A percentile compares a stretch with the other conserved stretches of the same genome.
Evolutionary conservation across 2,113 vertebrate genomes (phyloP).

Genomic region (Tachuris rubrigastra): DNA sequence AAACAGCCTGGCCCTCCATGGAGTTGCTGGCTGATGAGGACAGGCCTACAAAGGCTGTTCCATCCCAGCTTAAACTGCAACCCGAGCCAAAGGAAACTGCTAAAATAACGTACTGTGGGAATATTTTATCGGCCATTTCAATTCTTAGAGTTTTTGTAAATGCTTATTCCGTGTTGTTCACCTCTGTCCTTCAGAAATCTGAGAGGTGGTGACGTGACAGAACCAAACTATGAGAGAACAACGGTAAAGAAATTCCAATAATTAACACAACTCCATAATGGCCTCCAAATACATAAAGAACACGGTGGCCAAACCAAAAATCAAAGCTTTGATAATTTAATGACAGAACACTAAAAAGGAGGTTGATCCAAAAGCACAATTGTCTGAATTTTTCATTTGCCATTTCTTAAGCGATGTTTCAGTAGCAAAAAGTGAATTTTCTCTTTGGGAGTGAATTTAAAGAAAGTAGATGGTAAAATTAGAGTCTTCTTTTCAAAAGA

Average conservation of each 20-base stretch:
- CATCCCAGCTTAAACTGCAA: neutral
- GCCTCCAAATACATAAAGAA: no score
- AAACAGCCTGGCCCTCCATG: neutral
- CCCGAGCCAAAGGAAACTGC: neutral
- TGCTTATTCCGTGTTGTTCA: neutral
- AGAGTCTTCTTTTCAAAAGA: neutral
- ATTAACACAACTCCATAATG: no score
- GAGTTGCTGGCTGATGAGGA: neutral
- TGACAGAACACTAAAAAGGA: neutral
- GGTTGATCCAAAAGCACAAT: neutral
- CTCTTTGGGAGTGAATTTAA: neutral
- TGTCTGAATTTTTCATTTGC: neutral
- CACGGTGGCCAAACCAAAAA: neutral
- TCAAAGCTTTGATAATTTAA: accelerated
- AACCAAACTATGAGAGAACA: neutral
- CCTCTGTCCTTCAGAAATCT: neutral
- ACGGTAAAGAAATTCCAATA: no score
- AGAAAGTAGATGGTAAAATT: neutral
- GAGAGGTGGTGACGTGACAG: neutral
- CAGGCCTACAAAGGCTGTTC: neutral
- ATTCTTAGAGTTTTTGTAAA: neutral
- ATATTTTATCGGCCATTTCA: neutral
- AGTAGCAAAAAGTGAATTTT: neutral
- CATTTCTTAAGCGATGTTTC: neutral
- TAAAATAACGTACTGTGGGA: accelerated